Evolutionary conservation across 2,797 vertebrate species (phyloP).

Genomic region (Lepilemur septentrionalis): DNA sequence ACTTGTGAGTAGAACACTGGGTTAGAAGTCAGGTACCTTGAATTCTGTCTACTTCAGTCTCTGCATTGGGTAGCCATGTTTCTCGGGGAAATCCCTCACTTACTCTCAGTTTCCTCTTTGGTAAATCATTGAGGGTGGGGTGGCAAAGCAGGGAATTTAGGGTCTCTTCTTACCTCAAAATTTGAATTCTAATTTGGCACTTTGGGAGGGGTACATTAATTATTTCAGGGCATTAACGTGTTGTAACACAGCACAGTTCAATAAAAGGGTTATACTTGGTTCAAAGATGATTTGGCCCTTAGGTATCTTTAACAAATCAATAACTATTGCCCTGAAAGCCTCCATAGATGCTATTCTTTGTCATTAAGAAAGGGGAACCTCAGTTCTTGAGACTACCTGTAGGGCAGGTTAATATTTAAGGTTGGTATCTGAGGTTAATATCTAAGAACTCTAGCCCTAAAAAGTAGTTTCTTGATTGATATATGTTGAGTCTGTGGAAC

Average conservation of each 20-base stretch:
- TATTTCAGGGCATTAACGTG: neutral
- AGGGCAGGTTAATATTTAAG: neutral
- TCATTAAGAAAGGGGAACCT: neutral
- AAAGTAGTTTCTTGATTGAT: neutral
- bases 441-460: neutral
- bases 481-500: neutral
- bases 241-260: neutral
- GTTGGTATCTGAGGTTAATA: neutral
- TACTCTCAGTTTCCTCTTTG: neutral
- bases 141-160: neutral
- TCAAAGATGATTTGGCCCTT: conserved; percentile 11
- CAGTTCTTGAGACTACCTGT: neutral
- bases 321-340: neutral
- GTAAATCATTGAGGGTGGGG: neutral
- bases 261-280: neutral
- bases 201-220: neutral
- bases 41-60: neutral
- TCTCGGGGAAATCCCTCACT: neutral
- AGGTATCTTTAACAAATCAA: conserved; percentile 13
- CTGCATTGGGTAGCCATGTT: neutral
- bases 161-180: neutral
- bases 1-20: neutral
- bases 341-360: neutral
- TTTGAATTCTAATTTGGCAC: neutral
- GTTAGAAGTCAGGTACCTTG: neutral